Evolutionary conservation across 2,888 invertebrate species (phyloP).

Genomic region (Polylopha cassiicola): DNA sequence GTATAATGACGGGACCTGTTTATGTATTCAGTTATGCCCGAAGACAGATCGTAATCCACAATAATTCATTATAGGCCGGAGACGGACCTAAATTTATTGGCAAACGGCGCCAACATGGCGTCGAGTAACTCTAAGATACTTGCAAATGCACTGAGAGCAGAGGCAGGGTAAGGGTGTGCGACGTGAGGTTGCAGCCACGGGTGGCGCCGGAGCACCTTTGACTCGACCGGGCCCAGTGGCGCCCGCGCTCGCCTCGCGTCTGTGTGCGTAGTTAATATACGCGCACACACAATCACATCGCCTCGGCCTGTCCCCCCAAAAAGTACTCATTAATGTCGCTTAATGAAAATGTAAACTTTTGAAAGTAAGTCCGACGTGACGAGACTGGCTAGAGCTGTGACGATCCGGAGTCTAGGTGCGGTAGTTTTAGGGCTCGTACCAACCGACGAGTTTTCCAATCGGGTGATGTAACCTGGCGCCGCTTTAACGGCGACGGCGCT

Average conservation of each 20-base stretch:
- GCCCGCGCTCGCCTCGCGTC: constrained; percentile 34
- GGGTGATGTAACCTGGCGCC: constrained; percentile 71
- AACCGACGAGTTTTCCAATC: constrained; percentile 65
- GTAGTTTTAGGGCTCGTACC: constrained; percentile 48
- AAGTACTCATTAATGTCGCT: constrained; percentile 62
- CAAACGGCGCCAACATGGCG: constrained; percentile 67
- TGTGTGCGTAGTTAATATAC: constrained; percentile 54
- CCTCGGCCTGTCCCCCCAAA: constrained; percentile 40
- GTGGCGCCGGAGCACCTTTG: constrained; percentile 56
- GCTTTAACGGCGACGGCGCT: constrained; percentile 41
- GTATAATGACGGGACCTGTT: constrained; percentile 54
- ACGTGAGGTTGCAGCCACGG: constrained; percentile 32
- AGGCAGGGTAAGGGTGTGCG: constrained; percentile 31
- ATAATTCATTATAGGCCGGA: constrained; percentile 68
- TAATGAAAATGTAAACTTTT: constrained; percentile 64
- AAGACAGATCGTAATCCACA: constrained; percentile 63
- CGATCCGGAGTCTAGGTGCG: constrained; percentile 53
- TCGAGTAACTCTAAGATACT: constrained; percentile 61
- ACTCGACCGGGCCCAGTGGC: constrained; percentile 44
- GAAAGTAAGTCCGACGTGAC: constrained; percentile 60
- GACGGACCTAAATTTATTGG: constrained; percentile 74
- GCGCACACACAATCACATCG: constrained; percentile 39
- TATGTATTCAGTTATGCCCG: constrained; percentile 48
- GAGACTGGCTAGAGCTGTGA: constrained; percentile 43
- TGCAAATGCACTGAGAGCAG: constrained; percentile 55